Evolutionary conservation across 2,888 invertebrate genomes (phyloP).

Genomic region (Andricus curvator): DNA sequence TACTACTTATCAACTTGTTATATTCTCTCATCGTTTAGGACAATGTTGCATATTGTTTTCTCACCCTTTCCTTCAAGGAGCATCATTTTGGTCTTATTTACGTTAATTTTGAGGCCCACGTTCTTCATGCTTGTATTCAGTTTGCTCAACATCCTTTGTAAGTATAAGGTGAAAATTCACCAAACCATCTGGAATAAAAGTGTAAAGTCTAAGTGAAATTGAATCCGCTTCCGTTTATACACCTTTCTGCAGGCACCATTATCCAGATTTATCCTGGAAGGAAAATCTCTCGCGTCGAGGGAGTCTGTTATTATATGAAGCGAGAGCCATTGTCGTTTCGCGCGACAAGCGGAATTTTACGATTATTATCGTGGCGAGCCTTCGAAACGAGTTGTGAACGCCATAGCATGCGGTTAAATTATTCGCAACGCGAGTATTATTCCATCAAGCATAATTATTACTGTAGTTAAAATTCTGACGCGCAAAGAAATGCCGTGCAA

Average conservation of each 20-base stretch:
- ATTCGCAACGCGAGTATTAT: conserved; percentile 3
- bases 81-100: too few relatives aligned
- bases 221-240: background rate
- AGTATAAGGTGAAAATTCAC: background rate
- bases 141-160: too few relatives aligned
- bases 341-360: conserved; percentile 50
- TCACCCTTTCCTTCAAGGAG: too few relatives aligned
- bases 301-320: conserved; percentile 38
- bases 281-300: conserved; percentile 11
- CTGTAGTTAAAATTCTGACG: conserved; percentile 2
- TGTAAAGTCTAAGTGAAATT: background rate
- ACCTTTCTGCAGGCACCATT: background rate
- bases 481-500: background rate
- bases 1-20: too few relatives aligned
- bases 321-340: conserved; percentile 42
- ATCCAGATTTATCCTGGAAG: conserved; percentile 6
- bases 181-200: background rate
- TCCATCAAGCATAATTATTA: conserved; percentile 34
- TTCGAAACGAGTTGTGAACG: conserved; percentile 33
- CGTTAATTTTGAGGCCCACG: too few relatives aligned
- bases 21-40: too few relatives aligned
- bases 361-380: conserved; percentile 48
- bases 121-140: too few relatives aligned
- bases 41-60: too few relatives aligned
- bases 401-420: conserved; percentile 21